Base-by-base conservation (phyloP, 2,113 vertebrate species). In the Zosterops borbonicus region DNA sequence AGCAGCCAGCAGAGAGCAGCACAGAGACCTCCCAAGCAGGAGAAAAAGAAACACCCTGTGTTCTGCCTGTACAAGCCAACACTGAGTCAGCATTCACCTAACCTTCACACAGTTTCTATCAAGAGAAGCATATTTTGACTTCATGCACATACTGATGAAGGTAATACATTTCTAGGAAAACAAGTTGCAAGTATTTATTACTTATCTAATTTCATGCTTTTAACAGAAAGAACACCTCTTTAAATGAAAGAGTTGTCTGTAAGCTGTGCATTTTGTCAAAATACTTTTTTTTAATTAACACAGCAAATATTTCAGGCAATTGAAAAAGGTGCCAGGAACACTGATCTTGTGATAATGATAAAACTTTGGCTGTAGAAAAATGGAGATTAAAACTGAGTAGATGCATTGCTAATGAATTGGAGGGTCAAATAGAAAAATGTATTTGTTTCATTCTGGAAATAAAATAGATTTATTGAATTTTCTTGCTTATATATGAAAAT, bases 61-160 rank as follows among this genome's bases (percentile, higher is more conserved):
- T 21, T 33, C 13, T 67, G 35, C 14, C n/a, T 63, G 44, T 47
- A 76, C 80, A 46, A 56, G 70, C 2, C 52, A 55, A 59, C 42
- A 39, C 29, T 63, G 88, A 94, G 92, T 86, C 93, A 96, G 70
- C 9, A 6, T 35, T 84, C 95, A 95, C 80, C 89, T 68, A 92
- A 96, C 92, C 93, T 96, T 97, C 95, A 94, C 90, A 85, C 21
- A 71, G 79, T 37, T 90, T 65, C 46, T 49, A 15, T 37, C 85
- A 31, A 74, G 19, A 63, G 42, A 12, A 89, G n/a, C 4, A 62
- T 15, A 79, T 65, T 90, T n/a, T 37, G 12, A 31, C 46, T 63
- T 28, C 24, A 31, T 70, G 33, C 3, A 55, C 0, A 5, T 69
- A 46, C 0, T 63, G 31, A 76, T 67, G 31, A 80, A 74, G 12